Conservation (phyloP, 2,797 vertebrate species). For the Sebastes matsubarae region DNA sequence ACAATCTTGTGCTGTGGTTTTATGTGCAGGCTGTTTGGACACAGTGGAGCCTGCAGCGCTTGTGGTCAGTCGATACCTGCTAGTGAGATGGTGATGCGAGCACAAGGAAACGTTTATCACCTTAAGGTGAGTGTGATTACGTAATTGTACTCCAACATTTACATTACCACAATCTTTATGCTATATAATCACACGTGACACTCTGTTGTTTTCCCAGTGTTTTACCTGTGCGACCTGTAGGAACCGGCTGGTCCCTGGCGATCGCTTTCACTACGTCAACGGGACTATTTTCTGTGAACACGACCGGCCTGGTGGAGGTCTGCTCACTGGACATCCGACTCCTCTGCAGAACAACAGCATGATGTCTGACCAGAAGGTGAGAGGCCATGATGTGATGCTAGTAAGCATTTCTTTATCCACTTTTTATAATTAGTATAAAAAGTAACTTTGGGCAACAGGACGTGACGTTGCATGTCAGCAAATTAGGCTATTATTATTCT, state of each 20-base stretch:
- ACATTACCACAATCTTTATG: neutral
- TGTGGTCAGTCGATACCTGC: slow-evolving; percentile 86
- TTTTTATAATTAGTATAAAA: neutral
- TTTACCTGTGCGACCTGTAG: slow-evolving; percentile 86
- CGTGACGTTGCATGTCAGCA: neutral
- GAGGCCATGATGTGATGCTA: neutral
- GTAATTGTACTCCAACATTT: too few species aligned
- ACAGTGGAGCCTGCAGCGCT: slow-evolving; percentile 85
- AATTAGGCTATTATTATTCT: neutral
- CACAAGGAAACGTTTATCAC: slow-evolving; percentile 86
- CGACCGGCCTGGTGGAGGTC: slow-evolving; percentile 80
- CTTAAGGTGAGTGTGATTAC: slow-evolving; percentile 77
- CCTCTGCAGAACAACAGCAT: slow-evolving; percentile 76
- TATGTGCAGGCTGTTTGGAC: slow-evolving; percentile 82
- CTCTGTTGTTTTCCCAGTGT: slow-evolving; percentile 70
- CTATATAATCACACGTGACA: neutral
- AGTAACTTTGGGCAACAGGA: neutral
- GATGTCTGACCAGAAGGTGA: slow-evolving; percentile 82
- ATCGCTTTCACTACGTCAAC: slow-evolving; percentile 85
- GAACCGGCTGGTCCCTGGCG: slow-evolving; percentile 84
- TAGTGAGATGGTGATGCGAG: slow-evolving; percentile 88
- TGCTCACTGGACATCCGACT: slow-evolving; percentile 74
- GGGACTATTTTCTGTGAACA: slow-evolving; percentile 88
- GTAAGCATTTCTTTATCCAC: neutral
- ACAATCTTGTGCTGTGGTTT: neutral